phyloP scores from a whole-genome alignment of 2,113 vertebrate genomes.

The Gracilinanus agilis region DNA sequence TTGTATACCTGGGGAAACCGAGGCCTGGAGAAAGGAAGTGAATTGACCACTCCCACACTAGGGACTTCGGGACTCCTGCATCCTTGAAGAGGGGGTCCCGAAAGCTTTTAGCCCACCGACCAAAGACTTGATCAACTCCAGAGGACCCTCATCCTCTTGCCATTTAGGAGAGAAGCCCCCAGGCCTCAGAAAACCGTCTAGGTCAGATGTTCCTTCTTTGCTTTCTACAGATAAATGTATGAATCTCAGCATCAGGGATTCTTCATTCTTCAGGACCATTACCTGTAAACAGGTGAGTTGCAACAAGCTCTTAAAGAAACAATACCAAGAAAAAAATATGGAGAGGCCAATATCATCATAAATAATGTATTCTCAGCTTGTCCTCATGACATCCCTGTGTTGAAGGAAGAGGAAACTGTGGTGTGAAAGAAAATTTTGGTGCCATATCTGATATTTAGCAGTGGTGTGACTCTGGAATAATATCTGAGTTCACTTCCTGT shows the following conservation, averaged over 20 bases:
- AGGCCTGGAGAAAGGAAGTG: background rate
- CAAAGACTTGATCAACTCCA: background rate
- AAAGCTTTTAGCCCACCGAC: too few relatives aligned
- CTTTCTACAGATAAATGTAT: too few relatives aligned
- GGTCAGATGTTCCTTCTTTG: background rate
- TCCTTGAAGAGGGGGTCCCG: background rate
- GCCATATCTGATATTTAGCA: too few relatives aligned
- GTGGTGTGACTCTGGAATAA: background rate
- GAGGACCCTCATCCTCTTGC: too few relatives aligned
- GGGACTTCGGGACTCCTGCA: too few relatives aligned
- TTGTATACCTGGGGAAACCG: too few relatives aligned
- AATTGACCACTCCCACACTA: background rate
- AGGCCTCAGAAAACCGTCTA: too few relatives aligned
- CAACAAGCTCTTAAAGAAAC: background rate
- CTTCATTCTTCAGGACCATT: background rate
- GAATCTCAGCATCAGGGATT: too few relatives aligned
- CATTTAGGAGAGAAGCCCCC: too few relatives aligned
- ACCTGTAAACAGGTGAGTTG: background rate
- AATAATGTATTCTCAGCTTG: background rate
- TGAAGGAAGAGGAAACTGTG: too few relatives aligned
- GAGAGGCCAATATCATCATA: background rate
- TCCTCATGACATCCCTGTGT: background rate
- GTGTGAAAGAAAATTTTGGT: background rate
- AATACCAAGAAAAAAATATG: too few relatives aligned
- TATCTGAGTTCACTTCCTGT: background rate